Base-by-base conservation (phyloP, 2,888 invertebrate species). In the Baronia brevicornis region DNA sequence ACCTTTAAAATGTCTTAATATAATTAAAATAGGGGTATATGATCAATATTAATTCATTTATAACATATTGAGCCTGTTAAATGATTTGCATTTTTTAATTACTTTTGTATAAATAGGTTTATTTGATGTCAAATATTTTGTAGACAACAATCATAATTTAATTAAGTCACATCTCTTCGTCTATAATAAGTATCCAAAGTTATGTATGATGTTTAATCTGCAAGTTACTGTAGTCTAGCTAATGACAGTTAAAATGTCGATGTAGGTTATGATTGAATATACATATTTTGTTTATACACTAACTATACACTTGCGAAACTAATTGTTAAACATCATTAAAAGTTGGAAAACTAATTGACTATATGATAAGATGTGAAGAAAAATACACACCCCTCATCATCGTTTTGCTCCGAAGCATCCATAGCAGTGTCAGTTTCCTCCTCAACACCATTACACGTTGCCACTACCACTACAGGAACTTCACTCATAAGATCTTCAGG, bases 391-490 rank as follows among this genome's bases (percentile, higher is more conserved):
- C 84, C 78, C 38, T 77, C 69, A 34, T 74, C 72, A 51, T 61
- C 69, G 21, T 69, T 69, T 44, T 69, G n/a, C n/a, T n/a, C n/a
- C n/a, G n/a, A n/a, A n/a, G n/a, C 39, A 36, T 52, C 44, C 30
- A 48, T 43, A 6, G 56, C 58, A 45, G 44, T 38, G 19, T 62
- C 26, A 36, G 21, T 27, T 5, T 22, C 67, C 33, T 60, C 64
- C 25, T 62, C 70, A 48, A 71, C 73, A 51, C 78, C 79, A 63
- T 84, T 74, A 54, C 78, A 77, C 54, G 58, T 61, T 47, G 78
- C 73, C 54, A 79, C 72, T 34, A 68, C 56, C 52, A 77, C 75
- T 51, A 70, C 64, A 14, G 75, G 70, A 45, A 68, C 62, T 32
- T 67, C 79, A 69, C 71, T 70, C 80, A 79, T 52, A 59, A 38